Evolutionary conservation across 2,113 vertebrate species (phyloP).

Genomic region (Nesogale talazaci): DNA sequence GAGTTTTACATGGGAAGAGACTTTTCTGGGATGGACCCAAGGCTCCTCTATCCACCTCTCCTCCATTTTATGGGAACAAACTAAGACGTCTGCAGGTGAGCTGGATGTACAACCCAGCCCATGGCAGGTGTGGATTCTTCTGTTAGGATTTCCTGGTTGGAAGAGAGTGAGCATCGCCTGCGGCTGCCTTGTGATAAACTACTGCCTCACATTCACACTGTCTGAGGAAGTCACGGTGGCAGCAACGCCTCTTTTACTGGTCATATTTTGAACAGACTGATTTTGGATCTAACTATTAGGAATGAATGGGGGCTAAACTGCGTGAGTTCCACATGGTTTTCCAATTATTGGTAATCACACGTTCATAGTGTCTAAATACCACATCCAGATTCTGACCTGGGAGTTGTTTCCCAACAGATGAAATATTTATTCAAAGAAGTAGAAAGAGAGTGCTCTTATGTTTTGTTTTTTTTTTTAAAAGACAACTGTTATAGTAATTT

Average conservation of each 20-base stretch:
- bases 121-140: not conserved
- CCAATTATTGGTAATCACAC: too few relatives aligned
- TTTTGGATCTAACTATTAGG: not conserved
- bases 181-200: too few relatives aligned
- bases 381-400: not conserved
- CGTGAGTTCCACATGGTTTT: not conserved
- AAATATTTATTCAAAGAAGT: not conserved
- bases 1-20: fast-evolving
- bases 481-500: not conserved
- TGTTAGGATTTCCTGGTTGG: not conserved
- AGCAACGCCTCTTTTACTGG: too few relatives aligned
- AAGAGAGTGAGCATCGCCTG: not conserved
- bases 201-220: not conserved
- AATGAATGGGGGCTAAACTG: not conserved
- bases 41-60: not conserved
- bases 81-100: not conserved
- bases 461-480: not conserved
- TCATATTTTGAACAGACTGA: not conserved
- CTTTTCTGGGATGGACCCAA: not conserved
- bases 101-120: not conserved
- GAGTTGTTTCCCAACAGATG: not conserved
- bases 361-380: not conserved
- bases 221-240: not conserved
- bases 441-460: not conserved
- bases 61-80: not conserved